phyloP scores from a whole-genome alignment of 2,888 invertebrate species.

The Aleiodes testaceus region DNA sequence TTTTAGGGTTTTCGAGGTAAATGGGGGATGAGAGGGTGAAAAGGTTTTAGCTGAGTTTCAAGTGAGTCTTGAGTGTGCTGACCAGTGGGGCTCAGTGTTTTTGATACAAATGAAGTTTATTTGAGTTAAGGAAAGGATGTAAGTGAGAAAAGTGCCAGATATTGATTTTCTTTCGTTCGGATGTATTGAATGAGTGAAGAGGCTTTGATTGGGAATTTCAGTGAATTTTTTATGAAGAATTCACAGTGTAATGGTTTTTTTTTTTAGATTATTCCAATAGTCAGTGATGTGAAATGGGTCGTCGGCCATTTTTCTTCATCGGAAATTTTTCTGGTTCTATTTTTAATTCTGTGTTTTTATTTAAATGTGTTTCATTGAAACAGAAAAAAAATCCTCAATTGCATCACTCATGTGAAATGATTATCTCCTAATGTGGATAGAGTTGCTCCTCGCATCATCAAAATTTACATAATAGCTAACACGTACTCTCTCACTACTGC shows the following conservation, averaged over 20 bases:
- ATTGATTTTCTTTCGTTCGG: slow-evolving; percentile 9
- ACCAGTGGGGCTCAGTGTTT: slow-evolving; percentile 26
- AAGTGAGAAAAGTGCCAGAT: slow-evolving; percentile 13
- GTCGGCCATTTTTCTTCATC: too few relatives aligned
- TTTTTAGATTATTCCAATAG: too few relatives aligned
- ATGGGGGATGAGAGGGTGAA: not conserved
- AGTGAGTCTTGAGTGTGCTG: slow-evolving; percentile 31
- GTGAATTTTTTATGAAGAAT: not conserved
- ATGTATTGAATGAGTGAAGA: not conserved
- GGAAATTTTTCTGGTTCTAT: too few relatives aligned
- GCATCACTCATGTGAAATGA: too few relatives aligned
- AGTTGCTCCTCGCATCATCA: not conserved
- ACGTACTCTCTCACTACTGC: not conserved
- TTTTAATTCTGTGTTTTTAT: too few relatives aligned
- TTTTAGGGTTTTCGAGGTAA: slow-evolving; percentile 17
- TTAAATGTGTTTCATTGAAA: too few relatives aligned
- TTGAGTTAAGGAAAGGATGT: slow-evolving; percentile 24
- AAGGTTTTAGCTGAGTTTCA: not conserved
- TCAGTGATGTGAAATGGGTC: too few relatives aligned
- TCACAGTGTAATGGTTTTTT: too few relatives aligned
- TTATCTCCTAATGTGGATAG: too few relatives aligned
- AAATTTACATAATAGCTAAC: slow-evolving; percentile 12
- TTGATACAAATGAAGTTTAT: slow-evolving; percentile 26
- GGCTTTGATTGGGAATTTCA: not conserved
- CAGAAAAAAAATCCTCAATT: too few relatives aligned